These are phyloP conservation scores for Apodemia hepburni DNA, from an alignment of 2,888 invertebrate species.

Conservation along the genomic window DNA sequence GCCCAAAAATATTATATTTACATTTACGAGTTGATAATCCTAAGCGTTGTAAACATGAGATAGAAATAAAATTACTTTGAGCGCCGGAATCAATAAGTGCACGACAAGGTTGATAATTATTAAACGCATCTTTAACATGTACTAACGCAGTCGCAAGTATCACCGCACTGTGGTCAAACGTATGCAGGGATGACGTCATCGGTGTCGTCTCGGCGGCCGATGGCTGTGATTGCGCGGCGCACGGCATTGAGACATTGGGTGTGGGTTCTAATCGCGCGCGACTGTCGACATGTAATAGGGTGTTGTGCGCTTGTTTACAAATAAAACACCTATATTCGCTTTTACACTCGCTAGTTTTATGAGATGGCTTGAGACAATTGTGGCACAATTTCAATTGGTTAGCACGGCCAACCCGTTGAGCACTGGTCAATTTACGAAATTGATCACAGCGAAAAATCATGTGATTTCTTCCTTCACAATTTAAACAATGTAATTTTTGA, in stretches of 20 bases:
- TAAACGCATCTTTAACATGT: not conserved
- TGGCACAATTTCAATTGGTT: conserved; percentile 1
- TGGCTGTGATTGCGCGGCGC: too few species aligned
- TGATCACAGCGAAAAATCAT: too few species aligned
- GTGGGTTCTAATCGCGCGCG: not conserved
- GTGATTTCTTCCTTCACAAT: too few species aligned
- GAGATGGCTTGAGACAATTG: not conserved
- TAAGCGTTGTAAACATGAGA: not conserved
- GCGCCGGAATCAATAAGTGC: not conserved
- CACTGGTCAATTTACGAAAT: too few species aligned
- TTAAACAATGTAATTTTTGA: too few species aligned
- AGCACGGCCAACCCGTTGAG: too few species aligned
- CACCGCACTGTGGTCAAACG: not conserved
- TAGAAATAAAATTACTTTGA: not conserved
- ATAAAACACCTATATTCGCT: not conserved
- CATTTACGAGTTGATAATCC: not conserved
- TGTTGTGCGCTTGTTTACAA: not conserved
- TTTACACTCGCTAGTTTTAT: not conserved
- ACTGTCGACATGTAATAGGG: not conserved
- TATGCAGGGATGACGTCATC: not conserved
- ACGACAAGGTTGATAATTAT: not conserved
- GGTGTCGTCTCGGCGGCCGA: not conserved
- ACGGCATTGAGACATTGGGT: too few species aligned
- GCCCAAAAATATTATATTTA: not conserved
- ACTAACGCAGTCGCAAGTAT: not conserved